phyloP scores from a whole-genome alignment of 2,797 vertebrate genomes.

The Apogon talboti region DNA sequence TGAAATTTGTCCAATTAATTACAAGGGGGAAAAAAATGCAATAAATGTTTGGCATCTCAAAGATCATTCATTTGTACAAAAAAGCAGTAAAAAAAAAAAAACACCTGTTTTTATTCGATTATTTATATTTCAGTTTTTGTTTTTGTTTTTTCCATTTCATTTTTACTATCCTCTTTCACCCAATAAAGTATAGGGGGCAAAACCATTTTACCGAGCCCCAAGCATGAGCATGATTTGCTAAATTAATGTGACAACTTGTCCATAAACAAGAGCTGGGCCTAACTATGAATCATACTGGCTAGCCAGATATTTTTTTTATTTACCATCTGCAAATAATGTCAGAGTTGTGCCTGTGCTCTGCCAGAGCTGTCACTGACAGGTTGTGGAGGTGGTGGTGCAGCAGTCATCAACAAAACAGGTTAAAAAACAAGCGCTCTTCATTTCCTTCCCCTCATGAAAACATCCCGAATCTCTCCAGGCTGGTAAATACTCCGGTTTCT shows the following conservation, averaged over 20 bases:
- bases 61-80: no score
- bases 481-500: constrained; percentile 45
- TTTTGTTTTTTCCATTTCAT: not conserved
- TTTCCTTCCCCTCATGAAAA: constrained; percentile 51
- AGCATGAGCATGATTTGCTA: constrained; percentile 66
- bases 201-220: constrained; percentile 51
- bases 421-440: constrained; percentile 58
- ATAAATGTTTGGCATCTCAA: constrained; percentile 20
- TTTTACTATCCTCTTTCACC: constrained; percentile 42
- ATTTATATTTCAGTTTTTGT: no score
- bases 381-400: constrained; percentile 65
- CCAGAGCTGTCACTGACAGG: constrained; percentile 74
- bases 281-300: constrained; percentile 70
- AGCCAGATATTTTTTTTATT: constrained; percentile 66
- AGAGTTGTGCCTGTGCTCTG: constrained; percentile 58
- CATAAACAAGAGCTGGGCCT: constrained; percentile 72
- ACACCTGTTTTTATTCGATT: constrained; percentile 14
- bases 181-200: constrained; percentile 45
- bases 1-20: constrained; percentile 55
- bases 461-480: constrained; percentile 42
- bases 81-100: constrained; percentile 5
- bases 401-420: constrained; percentile 66
- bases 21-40: constrained; percentile 37
- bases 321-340: constrained; percentile 74
- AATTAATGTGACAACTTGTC: constrained; percentile 77